Evolutionary conservation across 2,888 invertebrate species (phyloP).

Genomic region (Drosophila percnosoma): DNA sequence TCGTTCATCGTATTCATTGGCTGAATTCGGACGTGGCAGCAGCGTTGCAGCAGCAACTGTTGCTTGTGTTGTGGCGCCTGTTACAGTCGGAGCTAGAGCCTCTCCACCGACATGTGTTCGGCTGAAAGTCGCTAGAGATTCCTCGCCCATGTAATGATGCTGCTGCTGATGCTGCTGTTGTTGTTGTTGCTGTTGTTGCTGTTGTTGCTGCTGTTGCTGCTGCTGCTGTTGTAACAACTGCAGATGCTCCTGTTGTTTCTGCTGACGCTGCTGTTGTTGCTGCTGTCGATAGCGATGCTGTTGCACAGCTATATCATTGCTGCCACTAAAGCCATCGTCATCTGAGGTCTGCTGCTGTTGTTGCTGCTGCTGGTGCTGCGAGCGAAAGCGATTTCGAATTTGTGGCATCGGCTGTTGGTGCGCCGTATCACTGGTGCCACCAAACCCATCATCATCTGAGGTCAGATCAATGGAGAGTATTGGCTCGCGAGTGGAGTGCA

Average conservation of each 20-base stretch:
- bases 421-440: slow-evolving; percentile 31
- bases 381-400: slow-evolving; percentile 12
- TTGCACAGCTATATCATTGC: not conserved
- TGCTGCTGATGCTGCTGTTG: slow-evolving; percentile 20
- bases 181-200: not conserved
- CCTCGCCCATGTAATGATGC: slow-evolving; percentile 28
- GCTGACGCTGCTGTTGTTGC: not conserved
- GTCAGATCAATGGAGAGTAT: slow-evolving; percentile 87
- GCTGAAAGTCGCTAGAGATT: slow-evolving; percentile 25
- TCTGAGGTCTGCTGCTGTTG: slow-evolving; percentile 11
- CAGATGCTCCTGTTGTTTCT: slow-evolving; percentile 9
- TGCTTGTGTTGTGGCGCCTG: not conserved
- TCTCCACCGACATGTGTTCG: slow-evolving; percentile 18
- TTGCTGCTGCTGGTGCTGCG: slow-evolving; percentile 9
- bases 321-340: not conserved
- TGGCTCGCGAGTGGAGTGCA: slow-evolving; percentile 85
- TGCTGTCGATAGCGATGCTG: slow-evolving; percentile 5
- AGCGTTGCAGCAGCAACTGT: slow-evolving; percentile 23
- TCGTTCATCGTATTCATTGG: slow-evolving; percentile 49
- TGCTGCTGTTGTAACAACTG: slow-evolving; percentile 14
- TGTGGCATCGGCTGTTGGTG: slow-evolving; percentile 13
- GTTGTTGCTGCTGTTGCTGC: slow-evolving; percentile 8
- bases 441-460: slow-evolving; percentile 86
- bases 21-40: slow-evolving; percentile 48
- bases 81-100: slow-evolving; percentile 1